Evolutionary conservation across 1,140 invertebrate genomes (phyloP), one percentile per base, ranked within the genome.

Genomic region (Neotoxoptera formosana): DNA sequence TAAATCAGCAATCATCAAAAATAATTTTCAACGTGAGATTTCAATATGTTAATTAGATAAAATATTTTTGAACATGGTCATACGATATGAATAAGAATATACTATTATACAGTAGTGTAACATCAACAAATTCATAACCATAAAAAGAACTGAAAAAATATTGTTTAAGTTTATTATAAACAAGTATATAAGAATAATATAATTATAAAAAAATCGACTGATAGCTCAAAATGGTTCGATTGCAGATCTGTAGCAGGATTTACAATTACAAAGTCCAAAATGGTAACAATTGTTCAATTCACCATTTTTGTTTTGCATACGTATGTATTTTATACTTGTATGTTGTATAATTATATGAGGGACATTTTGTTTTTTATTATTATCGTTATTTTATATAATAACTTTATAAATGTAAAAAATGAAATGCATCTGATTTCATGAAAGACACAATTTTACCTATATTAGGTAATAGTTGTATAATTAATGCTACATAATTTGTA

Each of bases 271-370:
- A 34, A 20, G 51, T 25, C 30, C 84, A 86, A 87, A 48, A 30
- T 45, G 30, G 17, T 88, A n/a, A 88, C 47, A 88, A 34, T 51
- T 88, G 17, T 88, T 88, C n/a, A n/a, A 48, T 88, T 88, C 34
- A 14, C 9, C 6, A 76, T 17, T 34, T 76, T 17, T 76, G n/a
- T 76, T n/a, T n/a, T 76, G 11, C 14, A 76, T n/a, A n/a, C n/a
- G n/a, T n/a, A n/a, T n/a, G n/a, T n/a, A n/a, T n/a, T n/a, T n/a
- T n/a, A n/a, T n/a, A n/a, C n/a, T n/a, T 76, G 14, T 34, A 76
- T 9, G 23, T 83, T 83, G 2, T 23, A 36, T 83, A 76, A n/a
- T 76, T 76, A n/a, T 17, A n/a, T n/a, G 60, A n/a, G 11, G 25
- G 9, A 60, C 25, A n/a, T n/a, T 67, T 67, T n/a, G 0, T 67